A percentile compares a stretch with the other conserved stretches of the same genome.
These are phyloP conservation scores for Macrotrachela quadricornifera DNA, from an alignment of 1,140 invertebrate species.

Conservation along the genomic window DNA sequence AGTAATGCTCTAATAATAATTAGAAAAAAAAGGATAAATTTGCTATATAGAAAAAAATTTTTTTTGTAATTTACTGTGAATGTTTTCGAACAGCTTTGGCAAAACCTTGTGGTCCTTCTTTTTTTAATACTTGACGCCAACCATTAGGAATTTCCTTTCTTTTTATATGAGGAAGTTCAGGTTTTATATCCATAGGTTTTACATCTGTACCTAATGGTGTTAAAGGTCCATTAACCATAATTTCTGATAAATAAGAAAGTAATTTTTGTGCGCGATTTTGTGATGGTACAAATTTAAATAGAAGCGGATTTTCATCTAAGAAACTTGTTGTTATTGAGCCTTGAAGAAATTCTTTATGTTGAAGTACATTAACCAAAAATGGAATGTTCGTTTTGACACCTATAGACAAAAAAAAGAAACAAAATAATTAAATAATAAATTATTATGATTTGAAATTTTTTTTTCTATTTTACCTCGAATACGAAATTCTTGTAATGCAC, in stretches of 20 bases:
- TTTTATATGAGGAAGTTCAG: slow-evolving; percentile 45
- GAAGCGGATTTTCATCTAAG: slow-evolving; percentile 88
- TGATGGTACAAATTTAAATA: slow-evolving; percentile 67
- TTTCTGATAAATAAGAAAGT: slow-evolving; percentile 69
- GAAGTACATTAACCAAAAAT: slow-evolving; percentile 82
- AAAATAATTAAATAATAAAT: too few relatives aligned
- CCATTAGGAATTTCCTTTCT: slow-evolving; percentile 32
- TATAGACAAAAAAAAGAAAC: too few relatives aligned
- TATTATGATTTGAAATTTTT: too few relatives aligned
- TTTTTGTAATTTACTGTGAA: slow-evolving; percentile 67
- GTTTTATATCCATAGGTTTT: slow-evolving; percentile 61
- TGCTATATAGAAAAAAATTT: too few relatives aligned
- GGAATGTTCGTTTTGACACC: slow-evolving; percentile 74
- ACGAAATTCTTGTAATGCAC: slow-evolving; percentile 80
- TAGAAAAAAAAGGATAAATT: too few relatives aligned
- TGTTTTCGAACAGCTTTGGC: slow-evolving; percentile 72
- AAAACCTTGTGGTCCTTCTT: slow-evolving; percentile 76
- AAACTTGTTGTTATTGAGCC: slow-evolving; percentile 88
- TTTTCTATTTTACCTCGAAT: slow-evolving; percentile 61
- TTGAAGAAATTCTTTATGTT: slow-evolving; percentile 85
- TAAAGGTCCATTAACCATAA: slow-evolving; percentile 82
- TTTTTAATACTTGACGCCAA: slow-evolving; percentile 55
- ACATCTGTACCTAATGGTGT: slow-evolving; percentile 74
- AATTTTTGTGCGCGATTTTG: slow-evolving; percentile 85
- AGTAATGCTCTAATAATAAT: slow-evolving; percentile 40